Evolutionary conservation across 2,113 vertebrate species (phyloP), one percentile per base, ranked within the genome.

Genomic region (Corythoichthys haematopterus): DNA sequence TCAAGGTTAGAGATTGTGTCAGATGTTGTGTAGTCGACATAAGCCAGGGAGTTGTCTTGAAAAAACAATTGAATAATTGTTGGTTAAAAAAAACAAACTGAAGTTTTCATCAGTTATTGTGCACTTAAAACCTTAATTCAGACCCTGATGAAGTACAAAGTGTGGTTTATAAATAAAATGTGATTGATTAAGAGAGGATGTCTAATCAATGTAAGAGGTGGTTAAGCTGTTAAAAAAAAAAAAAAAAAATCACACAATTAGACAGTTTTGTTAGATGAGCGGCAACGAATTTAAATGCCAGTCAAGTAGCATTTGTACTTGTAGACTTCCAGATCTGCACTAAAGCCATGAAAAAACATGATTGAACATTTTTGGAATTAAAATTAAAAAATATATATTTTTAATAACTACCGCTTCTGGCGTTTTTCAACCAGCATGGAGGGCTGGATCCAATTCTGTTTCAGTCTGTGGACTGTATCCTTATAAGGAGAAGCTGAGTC

Each of bases 1-100:
- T 75, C 48, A 77, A 81, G 63, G 65, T 78, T 48, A 81, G 67
- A 69, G 46, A 56, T 43, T 77, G 64, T 73, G 75, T 79, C 68
- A 74, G 73, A 65, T 82, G 80, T 47, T 64, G 48, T 55, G 20
- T 37, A 68, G 65, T 71, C 52, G 66, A 76, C 68, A 65, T 72
- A 76, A 62, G 52, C 69, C 87, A 87, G 84, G 84, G 85, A 85
- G 85, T 86, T 86, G 87, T 82, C 81, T 85, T 61, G 75, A 65
- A 78, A 81, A 75, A 88, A 81, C 77, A 80, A 74, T 79, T 77
- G 78, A 65, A 71, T 77, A 80, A 81, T 72, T 76, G 77, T 64
- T 77, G 80, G 82, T 82, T 78, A 84, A 6, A 52, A 52, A 55
- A 28, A n/a, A 2, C 20, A 28, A 11, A 28, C 33, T 55, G 52